Evolutionary conservation across 2,888 invertebrate species (phyloP).

Genomic region (Elysia crispata): DNA sequence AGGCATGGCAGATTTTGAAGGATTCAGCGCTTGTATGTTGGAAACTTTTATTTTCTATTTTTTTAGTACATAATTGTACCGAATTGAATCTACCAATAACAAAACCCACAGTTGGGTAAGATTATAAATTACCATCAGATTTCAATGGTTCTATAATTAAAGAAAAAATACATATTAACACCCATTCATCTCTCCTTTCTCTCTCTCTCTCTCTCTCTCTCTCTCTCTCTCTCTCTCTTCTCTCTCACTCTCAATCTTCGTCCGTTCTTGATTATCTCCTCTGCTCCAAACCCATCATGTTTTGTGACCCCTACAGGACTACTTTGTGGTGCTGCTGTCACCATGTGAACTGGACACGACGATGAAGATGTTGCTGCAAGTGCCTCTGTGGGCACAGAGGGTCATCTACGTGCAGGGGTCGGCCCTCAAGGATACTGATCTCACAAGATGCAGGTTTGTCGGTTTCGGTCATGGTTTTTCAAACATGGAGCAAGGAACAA

Average conservation of each 20-base stretch:
- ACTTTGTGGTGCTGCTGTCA: conserved; percentile 95
- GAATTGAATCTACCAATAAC: too few species aligned
- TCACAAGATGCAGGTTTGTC: conserved; percentile 87
- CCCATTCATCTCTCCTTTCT: background rate
- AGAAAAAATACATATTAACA: too few species aligned
- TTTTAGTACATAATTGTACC: too few species aligned
- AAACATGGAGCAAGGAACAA: too few species aligned
- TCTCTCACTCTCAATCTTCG: conserved; percentile 29
- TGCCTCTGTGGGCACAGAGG: conserved; percentile 96
- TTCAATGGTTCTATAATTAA: too few species aligned
- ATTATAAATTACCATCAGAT: too few species aligned
- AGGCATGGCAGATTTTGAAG: too few species aligned
- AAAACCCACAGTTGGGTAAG: too few species aligned
- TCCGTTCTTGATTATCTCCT: background rate
- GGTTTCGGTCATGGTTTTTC: too few species aligned
- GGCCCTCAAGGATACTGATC: conserved; percentile 95
- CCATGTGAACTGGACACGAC: conserved; percentile 98
- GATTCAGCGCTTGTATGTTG: too few species aligned
- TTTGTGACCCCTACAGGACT: conserved; percentile 83
- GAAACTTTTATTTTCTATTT: too few species aligned
- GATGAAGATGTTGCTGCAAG: conserved; percentile 97
- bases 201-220: conserved; percentile 33
- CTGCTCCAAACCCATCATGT: background rate
- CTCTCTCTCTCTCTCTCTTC: conserved; percentile 33
- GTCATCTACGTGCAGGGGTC: conserved; percentile 98